Base-by-base conservation (phyloP, 2,888 invertebrate genomes). In the Megamerina dolium region DNA sequence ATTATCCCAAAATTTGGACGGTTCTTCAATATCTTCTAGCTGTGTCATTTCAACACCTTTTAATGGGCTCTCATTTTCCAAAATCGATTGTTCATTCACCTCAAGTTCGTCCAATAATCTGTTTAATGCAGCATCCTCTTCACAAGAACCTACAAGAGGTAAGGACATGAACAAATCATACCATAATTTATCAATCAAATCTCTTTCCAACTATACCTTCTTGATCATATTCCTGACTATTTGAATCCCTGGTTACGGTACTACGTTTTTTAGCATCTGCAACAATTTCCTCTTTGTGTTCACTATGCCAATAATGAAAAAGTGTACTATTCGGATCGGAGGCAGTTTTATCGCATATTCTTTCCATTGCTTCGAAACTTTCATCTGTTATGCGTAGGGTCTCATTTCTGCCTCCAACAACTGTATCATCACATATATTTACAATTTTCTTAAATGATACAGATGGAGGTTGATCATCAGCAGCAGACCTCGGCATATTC, bases 271-370 rank as follows among this genome's bases (percentile, higher is more conserved):
- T 54, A 9, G 35, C 49, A 17, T 48, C 43, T 1, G 54, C 56
- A 29, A 64, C 43, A 10, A 62, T 39, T 21, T 56, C 44, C 8
- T 59, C 56, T 21, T 58, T 60, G 26, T 58, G 44, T 8, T 61
- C 60, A 29, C 61, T 61, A 33, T 64, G 53, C 14, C 67, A 23
- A 47, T 68, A 68, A 41, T 63, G 57, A 26, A 67, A 68, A 0
- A 68, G 48, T 1, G 69, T 68, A 46, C 63, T 70, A 20, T 70
- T 54, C 1, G 70, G 67, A 58, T 68, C 70, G 1, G 67, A 68
- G 0, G 51, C 62, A 0, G 68, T 65, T 48, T 69, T 68, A 41
- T 70, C 58, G 39, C 70, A 70, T 64, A 70, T 68, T 14, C 57
- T 59, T 37, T 70, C 70, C 13, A 67, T 44, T 5, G 58, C 60